phyloP scores from a whole-genome alignment of 2,797 vertebrate genomes.

The Periparus ater region DNA sequence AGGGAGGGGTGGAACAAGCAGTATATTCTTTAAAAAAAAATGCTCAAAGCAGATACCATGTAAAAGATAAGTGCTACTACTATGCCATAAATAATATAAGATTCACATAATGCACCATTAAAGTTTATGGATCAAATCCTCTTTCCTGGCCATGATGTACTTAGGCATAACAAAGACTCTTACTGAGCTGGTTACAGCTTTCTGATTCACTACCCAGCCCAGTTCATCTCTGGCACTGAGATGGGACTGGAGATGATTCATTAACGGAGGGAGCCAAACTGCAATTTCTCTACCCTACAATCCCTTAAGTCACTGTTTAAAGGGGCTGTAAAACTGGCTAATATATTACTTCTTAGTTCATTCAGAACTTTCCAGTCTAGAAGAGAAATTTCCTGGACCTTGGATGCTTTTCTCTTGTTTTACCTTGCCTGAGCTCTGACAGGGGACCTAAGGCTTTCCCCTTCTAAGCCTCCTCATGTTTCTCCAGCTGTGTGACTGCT shows the following conservation, averaged over 20 bases:
- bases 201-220: neutral
- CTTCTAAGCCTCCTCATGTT: neutral
- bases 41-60: neutral
- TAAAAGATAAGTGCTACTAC: neutral
- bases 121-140: slow-evolving; percentile 28
- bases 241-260: neutral
- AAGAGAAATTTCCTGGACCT: neutral
- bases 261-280: neutral
- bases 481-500: neutral
- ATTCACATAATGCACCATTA: neutral
- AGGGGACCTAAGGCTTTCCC: neutral
- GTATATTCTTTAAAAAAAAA: neutral
- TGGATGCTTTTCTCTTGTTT: neutral
- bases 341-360: neutral
- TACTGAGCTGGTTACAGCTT: neutral
- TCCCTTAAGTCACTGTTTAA: neutral
- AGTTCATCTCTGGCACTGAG: neutral
- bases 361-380: neutral
- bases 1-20: slow-evolving; percentile 5
- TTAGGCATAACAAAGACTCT: neutral
- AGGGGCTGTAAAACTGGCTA: neutral
- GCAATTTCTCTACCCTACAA: neutral
- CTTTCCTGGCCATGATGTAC: neutral
- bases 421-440: neutral
- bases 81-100: neutral